Conservation (phyloP, 2,888 invertebrate genomes). For the Pheosia tremula region DNA sequence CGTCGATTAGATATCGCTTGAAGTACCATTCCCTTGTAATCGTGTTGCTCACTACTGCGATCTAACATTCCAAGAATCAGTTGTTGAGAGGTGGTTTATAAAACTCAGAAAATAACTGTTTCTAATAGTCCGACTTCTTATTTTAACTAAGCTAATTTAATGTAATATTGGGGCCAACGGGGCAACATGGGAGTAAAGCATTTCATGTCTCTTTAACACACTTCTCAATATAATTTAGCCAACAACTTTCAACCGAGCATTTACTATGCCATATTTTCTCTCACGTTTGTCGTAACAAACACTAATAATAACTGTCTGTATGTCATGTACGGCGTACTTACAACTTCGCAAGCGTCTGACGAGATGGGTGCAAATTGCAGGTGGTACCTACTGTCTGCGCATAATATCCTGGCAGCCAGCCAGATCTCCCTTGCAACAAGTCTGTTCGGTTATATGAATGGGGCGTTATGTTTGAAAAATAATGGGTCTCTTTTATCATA, state of each 20-base stretch:
- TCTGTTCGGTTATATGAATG: slow-evolving; percentile 26
- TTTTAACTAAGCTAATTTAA: no score
- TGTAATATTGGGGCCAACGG: no score
- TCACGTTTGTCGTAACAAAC: slow-evolving; percentile 7
- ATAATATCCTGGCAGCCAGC: slow-evolving; percentile 56
- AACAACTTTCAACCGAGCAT: not conserved
- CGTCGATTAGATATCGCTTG: slow-evolving; percentile 7
- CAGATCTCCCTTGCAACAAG: slow-evolving; percentile 52
- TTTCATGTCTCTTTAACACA: not conserved
- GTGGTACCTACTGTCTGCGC: slow-evolving; percentile 49
- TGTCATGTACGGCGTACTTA: not conserved
- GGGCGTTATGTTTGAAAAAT: not conserved
- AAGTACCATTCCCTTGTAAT: not conserved
- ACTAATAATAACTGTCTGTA: slow-evolving; percentile 8
- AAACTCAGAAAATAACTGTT: not conserved
- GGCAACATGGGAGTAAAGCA: no score
- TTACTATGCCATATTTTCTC: slow-evolving; percentile 4
- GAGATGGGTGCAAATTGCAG: slow-evolving; percentile 52
- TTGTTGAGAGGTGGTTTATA: not conserved
- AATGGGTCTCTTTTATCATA: not conserved
- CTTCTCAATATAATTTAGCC: not conserved
- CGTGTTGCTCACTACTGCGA: not conserved
- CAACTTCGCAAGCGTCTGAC: slow-evolving; percentile 23
- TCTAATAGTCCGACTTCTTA: no score
- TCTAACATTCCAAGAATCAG: not conserved